phyloP scores from a whole-genome alignment of 2,888 invertebrate genomes.

The Drosophila seclusa region DNA sequence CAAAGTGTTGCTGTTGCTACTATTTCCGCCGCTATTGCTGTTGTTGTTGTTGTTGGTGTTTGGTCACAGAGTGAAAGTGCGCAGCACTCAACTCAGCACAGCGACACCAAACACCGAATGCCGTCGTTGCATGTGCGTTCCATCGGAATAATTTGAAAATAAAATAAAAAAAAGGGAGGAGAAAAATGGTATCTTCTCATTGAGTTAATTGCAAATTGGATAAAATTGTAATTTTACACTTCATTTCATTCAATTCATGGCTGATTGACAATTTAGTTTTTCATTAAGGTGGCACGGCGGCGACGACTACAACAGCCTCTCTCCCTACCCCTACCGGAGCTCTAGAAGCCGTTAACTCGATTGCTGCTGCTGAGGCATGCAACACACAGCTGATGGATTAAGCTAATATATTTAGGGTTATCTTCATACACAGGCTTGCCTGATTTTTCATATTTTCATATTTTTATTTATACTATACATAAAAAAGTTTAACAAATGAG shows the following conservation, averaged over 20 bases:
- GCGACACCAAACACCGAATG: slow-evolving; percentile 22
- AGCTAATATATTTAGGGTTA: background rate
- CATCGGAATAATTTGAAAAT: slow-evolving; percentile 80
- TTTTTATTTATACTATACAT: background rate
- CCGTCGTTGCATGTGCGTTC: slow-evolving; percentile 69
- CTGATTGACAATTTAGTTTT: slow-evolving; percentile 84
- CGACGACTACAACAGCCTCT: background rate
- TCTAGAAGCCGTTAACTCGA: slow-evolving; percentile 27
- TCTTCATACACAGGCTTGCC: too few relatives aligned
- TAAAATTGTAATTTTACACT: slow-evolving; percentile 85
- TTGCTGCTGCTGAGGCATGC: slow-evolving; percentile 39
- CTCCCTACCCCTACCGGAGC: background rate
- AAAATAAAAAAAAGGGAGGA: slow-evolving; percentile 26
- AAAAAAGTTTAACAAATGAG: background rate
- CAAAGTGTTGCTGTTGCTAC: slow-evolving; percentile 50
- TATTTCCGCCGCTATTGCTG: background rate
- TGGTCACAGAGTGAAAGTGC: slow-evolving; percentile 59
- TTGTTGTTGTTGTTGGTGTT: slow-evolving; percentile 29
- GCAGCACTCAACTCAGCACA: slow-evolving; percentile 37
- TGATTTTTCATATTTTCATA: background rate
- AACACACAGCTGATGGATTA: background rate
- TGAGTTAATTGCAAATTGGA: slow-evolving; percentile 84
- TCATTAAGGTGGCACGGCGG: slow-evolving; percentile 72
- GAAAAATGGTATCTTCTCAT: slow-evolving; percentile 72
- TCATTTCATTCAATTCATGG: slow-evolving; percentile 83